Conservation (phyloP, 2,113 vertebrate genomes). For the Noturus placidus region DNA sequence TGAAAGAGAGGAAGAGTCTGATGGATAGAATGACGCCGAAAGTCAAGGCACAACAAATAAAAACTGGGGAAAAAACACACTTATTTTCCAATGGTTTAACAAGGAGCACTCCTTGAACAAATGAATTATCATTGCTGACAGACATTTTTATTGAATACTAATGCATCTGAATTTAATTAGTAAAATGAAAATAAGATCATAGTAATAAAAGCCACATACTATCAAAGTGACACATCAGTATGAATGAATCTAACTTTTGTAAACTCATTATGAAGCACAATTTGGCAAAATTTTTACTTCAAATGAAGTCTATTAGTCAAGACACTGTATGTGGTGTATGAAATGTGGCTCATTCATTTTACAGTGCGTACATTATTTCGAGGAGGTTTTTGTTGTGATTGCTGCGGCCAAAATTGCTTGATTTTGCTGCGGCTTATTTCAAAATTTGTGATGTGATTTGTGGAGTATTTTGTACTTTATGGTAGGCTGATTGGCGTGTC, state of each 20-base stretch:
- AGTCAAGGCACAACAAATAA: constrained; percentile 33
- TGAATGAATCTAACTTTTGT: neutral
- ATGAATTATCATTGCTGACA: neutral
- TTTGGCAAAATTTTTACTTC: neutral
- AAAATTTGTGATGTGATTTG: too few species aligned
- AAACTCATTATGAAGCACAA: neutral
- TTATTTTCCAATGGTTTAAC: constrained; percentile 23
- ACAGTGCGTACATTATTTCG: too few species aligned
- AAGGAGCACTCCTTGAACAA: neutral
- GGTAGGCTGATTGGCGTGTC: too few species aligned
- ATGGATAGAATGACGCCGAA: constrained; percentile 29
- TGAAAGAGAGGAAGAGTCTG: constrained; percentile 18
- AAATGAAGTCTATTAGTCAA: neutral
- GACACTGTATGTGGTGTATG: neutral
- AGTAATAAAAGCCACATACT: neutral
- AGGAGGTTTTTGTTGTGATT: too few species aligned
- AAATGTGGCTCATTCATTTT: neutral
- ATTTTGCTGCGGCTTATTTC: too few species aligned
- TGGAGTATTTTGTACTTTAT: too few species aligned
- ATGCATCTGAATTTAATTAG: neutral
- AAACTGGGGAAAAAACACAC: constrained; percentile 21
- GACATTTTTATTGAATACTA: neutral
- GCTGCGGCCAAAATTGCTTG: too few species aligned
- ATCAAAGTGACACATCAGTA: neutral
- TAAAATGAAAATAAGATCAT: neutral